Conservation (phyloP, 2,888 invertebrate genomes). For the Aphidoletes aphidimyza region DNA sequence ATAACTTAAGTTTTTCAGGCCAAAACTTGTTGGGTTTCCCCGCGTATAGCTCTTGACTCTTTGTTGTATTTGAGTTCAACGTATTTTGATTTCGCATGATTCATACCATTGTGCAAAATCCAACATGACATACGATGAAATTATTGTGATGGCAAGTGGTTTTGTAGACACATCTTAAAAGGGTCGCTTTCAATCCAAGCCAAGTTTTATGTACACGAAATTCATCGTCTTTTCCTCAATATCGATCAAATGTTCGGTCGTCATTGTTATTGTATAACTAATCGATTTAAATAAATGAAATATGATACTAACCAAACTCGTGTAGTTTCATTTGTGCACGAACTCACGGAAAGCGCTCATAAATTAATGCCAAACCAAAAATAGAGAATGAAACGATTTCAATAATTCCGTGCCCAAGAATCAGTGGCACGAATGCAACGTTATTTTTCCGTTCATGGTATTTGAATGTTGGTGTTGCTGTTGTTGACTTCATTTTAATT, state of each 20-base stretch:
- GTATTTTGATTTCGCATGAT: slow-evolving; percentile 27
- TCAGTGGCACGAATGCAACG: not conserved
- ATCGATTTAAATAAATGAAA: not conserved
- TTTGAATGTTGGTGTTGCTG: not conserved
- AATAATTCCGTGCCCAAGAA: not conserved
- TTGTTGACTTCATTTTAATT: not conserved
- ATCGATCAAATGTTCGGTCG: too few species aligned
- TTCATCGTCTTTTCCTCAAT: too few species aligned
- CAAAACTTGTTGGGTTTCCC: too few species aligned
- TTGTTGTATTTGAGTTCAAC: not conserved
- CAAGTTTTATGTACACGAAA: too few species aligned
- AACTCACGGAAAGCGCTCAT: slow-evolving; percentile 1
- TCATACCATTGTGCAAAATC: not conserved
- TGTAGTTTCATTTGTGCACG: not conserved
- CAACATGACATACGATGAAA: not conserved
- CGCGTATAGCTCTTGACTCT: not conserved
- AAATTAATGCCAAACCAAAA: too few species aligned
- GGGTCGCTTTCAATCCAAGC: too few species aligned
- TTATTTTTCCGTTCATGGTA: not conserved
- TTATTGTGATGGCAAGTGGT: not conserved
- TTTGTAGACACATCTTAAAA: too few species aligned
- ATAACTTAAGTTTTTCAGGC: not conserved
- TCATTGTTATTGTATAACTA: not conserved
- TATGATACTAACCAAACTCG: not conserved
- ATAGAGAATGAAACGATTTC: too few species aligned